phyloP scores from a whole-genome alignment of 2,888 invertebrate species.

The Phyto melanocephala region DNA sequence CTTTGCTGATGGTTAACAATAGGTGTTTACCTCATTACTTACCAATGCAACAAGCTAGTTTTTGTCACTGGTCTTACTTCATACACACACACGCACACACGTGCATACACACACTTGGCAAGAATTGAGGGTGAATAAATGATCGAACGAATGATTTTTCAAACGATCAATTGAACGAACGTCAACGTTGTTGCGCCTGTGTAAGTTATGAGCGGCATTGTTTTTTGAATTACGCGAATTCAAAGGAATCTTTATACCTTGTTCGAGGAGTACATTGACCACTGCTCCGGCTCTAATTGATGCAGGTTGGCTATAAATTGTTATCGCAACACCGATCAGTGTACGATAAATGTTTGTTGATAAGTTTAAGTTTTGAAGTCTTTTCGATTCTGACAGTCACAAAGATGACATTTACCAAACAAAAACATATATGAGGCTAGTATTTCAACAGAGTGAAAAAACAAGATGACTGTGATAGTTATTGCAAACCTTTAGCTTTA shows the following conservation, averaged over 20 bases:
- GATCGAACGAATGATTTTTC: not conserved
- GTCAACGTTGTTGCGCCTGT: slow-evolving; percentile 17
- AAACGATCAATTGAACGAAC: not conserved
- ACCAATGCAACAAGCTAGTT: slow-evolving; percentile 42
- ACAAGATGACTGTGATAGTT: not conserved
- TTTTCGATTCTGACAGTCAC: slow-evolving; percentile 34
- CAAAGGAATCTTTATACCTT: slow-evolving; percentile 48
- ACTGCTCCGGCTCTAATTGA: slow-evolving; percentile 75
- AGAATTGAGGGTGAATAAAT: slow-evolving; percentile 43
- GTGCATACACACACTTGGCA: not conserved
- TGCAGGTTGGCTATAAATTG: slow-evolving; percentile 77
- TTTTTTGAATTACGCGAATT: slow-evolving; percentile 60
- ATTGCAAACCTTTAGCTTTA: not conserved
- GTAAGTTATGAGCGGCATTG: slow-evolving; percentile 59
- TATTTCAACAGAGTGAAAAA: not conserved
- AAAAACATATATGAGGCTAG: not conserved
- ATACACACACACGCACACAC: not conserved
- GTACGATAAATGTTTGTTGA: slow-evolving; percentile 45
- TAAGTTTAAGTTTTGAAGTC: slow-evolving; percentile 13
- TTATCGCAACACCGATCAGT: slow-evolving; percentile 63
- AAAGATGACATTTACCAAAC: slow-evolving; percentile 54
- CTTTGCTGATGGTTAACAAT: slow-evolving; percentile 43
- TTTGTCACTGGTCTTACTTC: not conserved
- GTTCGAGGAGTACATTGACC: slow-evolving; percentile 58
- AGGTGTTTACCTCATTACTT: slow-evolving; percentile 64